Evolutionary conservation across 2,888 invertebrate species (phyloP), one percentile per base, ranked within the genome.

Genomic region (Drosophila formosana): DNA sequence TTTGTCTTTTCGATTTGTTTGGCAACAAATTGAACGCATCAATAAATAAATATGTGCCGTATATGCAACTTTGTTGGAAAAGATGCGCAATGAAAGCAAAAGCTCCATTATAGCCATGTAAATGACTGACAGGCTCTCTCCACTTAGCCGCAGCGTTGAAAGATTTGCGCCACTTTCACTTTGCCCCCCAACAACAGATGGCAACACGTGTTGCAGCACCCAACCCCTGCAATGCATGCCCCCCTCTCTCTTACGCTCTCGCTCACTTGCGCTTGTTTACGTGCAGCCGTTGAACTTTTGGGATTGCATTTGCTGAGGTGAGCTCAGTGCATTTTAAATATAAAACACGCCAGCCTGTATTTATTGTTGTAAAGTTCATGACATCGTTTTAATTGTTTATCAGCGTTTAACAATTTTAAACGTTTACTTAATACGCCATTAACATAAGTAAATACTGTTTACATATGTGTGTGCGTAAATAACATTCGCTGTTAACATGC

Each of bases 11-110:
- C n/a, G 78, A 84, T 82, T 86, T 88, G 86, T 85, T 84, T 84
- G 86, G 80, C 88, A 86, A 88, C 83, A 88, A 84, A 84, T 84
- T 88, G 88, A 80, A 88, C 78, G 72, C 86, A 86, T 88, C 83
- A 84, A 73, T 55, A 46, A 46, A 23, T 25, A 11, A 18, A 18
- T 18, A 18, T 18, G 18, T 30, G 30, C 30, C 30, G 30, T 43
- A 66, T 70, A 73, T 72, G 78, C 78, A 80, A 66, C 66, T 55
- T 62, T 72, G 45, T 58, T 61, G 66, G 66, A 72, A 78, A 82
- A 81, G 83, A 75, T 78, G 75, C 47, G n/a, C 39, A 52, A 72
- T 63, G 66, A 84, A 84, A 78, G 82, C 64, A 68, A 66, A 70
- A 66, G 71, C 30, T 30, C 30, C 30, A 30, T 18, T 18, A 18